Evolutionary conservation across 2,113 vertebrate species (phyloP).

Genomic region (Gymnorhina tibicen): DNA sequence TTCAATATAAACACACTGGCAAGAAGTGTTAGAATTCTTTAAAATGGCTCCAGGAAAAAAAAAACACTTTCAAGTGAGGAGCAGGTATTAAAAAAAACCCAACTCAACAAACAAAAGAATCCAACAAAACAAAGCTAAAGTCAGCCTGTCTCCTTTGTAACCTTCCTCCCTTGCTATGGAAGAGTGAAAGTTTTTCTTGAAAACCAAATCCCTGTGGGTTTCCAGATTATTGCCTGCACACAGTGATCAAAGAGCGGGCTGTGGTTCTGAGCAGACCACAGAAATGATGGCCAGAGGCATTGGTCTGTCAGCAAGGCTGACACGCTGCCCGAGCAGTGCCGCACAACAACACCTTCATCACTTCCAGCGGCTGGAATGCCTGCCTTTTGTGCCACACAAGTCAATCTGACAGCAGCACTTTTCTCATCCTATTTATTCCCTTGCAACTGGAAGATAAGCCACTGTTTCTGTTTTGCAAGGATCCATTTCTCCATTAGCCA

Average conservation of each 20-base stretch:
- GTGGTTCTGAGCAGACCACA: not conserved
- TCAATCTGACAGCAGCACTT: not conserved
- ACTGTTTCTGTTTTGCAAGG: not conserved
- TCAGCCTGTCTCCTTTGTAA: not conserved
- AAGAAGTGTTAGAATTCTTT: not conserved
- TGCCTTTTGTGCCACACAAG: not conserved
- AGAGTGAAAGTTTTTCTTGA: not conserved
- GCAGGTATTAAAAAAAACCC: not conserved
- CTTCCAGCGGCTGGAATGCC: not conserved
- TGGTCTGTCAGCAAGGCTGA: not conserved
- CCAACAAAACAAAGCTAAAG: not conserved
- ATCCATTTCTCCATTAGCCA: not conserved
- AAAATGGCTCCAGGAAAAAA: not conserved
- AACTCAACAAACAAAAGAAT: not conserved
- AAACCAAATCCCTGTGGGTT: not conserved
- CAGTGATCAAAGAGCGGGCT: not conserved
- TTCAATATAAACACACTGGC: not conserved
- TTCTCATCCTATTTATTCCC: not conserved
- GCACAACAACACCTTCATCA: rapidly evolving
- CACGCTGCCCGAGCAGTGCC: not conserved
- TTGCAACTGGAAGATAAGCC: not conserved
- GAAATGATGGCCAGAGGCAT: not conserved
- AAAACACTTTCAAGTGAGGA: not conserved
- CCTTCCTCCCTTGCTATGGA: not conserved
- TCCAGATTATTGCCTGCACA: not conserved